Evolutionary conservation across 2,888 invertebrate genomes (phyloP).

Genomic region (Eristalis intricaria): DNA sequence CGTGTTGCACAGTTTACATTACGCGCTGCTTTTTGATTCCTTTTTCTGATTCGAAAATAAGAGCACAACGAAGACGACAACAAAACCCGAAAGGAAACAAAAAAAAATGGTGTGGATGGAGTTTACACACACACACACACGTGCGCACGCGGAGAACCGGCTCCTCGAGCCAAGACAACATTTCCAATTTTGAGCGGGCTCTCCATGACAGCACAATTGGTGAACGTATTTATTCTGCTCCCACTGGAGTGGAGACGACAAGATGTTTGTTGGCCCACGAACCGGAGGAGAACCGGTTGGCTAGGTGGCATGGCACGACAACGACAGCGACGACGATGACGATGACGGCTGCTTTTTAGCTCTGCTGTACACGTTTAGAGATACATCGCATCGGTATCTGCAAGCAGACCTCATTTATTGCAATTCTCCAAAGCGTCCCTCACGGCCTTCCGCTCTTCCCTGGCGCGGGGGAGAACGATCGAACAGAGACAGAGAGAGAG

Average conservation of each 20-base stretch:
- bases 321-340: neutral
- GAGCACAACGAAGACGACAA: neutral
- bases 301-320: neutral
- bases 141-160: constrained; percentile 22
- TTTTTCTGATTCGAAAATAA: neutral
- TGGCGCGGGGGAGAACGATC: neutral
- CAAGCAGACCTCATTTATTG: constrained; percentile 37
- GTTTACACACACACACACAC: constrained; percentile 19
- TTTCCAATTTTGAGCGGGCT: constrained; percentile 52
- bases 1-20: constrained; percentile 7
- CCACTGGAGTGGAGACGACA: constrained; percentile 4
- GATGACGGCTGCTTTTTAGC: neutral
- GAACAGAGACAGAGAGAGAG: neutral
- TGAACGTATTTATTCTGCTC: constrained; percentile 41
- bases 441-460: neutral
- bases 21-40: constrained; percentile 9
- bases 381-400: neutral
- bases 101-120: neutral
- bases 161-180: constrained; percentile 41
- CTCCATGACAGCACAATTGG: constrained; percentile 40
- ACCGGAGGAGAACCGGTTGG: neutral
- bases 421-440: neutral
- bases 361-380: neutral
- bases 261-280: neutral
- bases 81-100: neutral